These are phyloP conservation scores for Atherinomorus stipes DNA, from an alignment of 2,113 vertebrate species.

Conservation along the genomic window DNA sequence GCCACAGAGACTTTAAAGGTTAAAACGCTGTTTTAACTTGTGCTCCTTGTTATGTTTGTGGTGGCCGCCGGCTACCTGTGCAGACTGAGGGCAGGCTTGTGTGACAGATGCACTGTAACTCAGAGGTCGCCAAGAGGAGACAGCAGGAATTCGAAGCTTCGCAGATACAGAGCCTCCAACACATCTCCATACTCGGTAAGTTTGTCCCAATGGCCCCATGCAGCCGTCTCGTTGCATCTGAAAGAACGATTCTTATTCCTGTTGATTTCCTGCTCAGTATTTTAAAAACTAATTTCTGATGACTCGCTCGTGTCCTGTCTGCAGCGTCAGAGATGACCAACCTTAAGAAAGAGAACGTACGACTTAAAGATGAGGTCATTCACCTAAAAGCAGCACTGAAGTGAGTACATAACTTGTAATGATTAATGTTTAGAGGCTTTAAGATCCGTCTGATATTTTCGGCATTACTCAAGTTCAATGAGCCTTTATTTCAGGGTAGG, in stretches of 20 bases:
- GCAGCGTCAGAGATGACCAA: constrained; percentile 78
- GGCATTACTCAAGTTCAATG: too few species aligned
- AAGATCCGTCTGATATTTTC: too few species aligned
- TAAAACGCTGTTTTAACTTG: too few species aligned
- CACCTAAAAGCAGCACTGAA: constrained; percentile 51
- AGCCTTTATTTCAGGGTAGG: too few species aligned
- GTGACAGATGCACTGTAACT: constrained; percentile 95
- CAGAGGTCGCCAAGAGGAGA: constrained; percentile 92
- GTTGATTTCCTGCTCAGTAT: too few species aligned
- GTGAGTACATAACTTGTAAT: constrained; percentile 64
- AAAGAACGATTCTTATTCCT: too few species aligned
- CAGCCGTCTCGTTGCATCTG: too few species aligned
- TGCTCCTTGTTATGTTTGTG: neutral
- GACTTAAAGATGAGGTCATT: constrained; percentile 73
- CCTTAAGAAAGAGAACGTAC: constrained; percentile 80
- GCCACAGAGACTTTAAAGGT: too few species aligned
- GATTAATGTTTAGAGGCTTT: neutral
- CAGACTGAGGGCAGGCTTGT: constrained; percentile 93
- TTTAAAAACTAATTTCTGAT: too few species aligned
- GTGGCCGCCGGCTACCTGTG: constrained; percentile 1
- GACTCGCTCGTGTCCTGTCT: constrained; percentile 15
- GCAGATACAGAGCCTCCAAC: constrained; percentile 91
- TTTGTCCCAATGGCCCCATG: neutral
- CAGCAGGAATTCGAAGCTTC: constrained; percentile 90
- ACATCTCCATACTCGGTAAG: constrained; percentile 90